Percentiles rank a stretch among this genome's conserved stretches.
These are phyloP conservation scores for Tamandua tetradactyla DNA, from an alignment of 2,797 vertebrate species.

Conservation along the genomic window DNA sequence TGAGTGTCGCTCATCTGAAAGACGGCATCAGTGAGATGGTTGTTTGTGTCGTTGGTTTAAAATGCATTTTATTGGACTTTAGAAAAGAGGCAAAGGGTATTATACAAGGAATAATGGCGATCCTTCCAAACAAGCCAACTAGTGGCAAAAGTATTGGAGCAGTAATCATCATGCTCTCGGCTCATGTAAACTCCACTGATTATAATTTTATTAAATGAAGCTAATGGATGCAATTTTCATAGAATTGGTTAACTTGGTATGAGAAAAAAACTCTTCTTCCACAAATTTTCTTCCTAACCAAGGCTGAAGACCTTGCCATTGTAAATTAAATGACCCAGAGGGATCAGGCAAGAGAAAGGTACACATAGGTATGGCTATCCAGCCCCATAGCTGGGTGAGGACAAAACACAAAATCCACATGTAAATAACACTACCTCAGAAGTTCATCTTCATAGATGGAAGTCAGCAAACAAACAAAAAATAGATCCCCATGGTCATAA, in stretches of 20 bases:
- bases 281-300: not conserved
- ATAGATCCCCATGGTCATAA: not conserved
- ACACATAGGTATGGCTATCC: not conserved
- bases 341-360: not conserved
- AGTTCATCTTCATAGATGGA: not conserved
- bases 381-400: not conserved
- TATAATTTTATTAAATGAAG: not conserved
- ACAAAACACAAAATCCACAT: not conserved
- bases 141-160: not conserved
- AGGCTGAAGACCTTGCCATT: not conserved
- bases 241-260: not conserved
- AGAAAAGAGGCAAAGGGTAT: not conserved
- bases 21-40: not conserved
- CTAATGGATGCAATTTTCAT: not conserved
- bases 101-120: not conserved
- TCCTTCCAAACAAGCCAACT: not conserved
- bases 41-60: not conserved
- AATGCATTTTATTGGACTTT: not conserved
- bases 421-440: not conserved
- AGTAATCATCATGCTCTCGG: not conserved
- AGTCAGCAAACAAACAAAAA: not conserved
- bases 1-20: not conserved
- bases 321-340: not conserved
- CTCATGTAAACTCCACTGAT: not conserved
- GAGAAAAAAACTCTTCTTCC: not conserved